Percentiles rank a stretch among this genome's conserved stretches.
phyloP scores from a whole-genome alignment of 2,797 vertebrate species.

The Sternotherus odoratus region DNA sequence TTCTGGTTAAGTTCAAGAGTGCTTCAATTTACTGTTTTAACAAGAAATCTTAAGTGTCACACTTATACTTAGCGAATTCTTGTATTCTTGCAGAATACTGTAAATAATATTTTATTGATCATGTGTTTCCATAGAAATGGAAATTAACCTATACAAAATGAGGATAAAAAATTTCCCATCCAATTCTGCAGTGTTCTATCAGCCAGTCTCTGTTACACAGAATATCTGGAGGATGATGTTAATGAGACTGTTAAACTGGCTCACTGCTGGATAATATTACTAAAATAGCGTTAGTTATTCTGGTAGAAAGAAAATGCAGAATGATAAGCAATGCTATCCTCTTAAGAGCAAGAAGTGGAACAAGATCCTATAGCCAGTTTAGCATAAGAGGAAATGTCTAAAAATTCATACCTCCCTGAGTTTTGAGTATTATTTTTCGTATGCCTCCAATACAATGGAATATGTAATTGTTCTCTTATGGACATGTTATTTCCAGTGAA shows the following conservation, averaged over 20 bases:
- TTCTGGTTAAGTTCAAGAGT: slow-evolving; percentile 58
- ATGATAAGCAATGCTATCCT: slow-evolving; percentile 80
- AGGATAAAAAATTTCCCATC: slow-evolving; percentile 13
- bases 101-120: not conserved
- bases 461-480: slow-evolving; percentile 83
- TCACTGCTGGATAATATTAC: slow-evolving; percentile 66
- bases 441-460: slow-evolving; percentile 82
- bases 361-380: slow-evolving; percentile 80
- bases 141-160: slow-evolving; percentile 39
- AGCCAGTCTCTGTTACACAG: slow-evolving; percentile 59
- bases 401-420: slow-evolving; percentile 83
- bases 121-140: slow-evolving; percentile 58
- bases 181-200: slow-evolving; percentile 65
- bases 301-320: slow-evolving; percentile 80
- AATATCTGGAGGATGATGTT: slow-evolving; percentile 60
- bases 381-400: slow-evolving; percentile 82
- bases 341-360: slow-evolving; percentile 81
- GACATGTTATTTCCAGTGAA: slow-evolving; percentile 83
- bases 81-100: not conserved
- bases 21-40: slow-evolving; percentile 60
- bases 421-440: slow-evolving; percentile 83
- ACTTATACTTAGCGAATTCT: slow-evolving; percentile 16
- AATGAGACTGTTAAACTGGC: slow-evolving; percentile 66
- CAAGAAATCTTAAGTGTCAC: not conserved
- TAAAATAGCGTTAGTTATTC: slow-evolving; percentile 77